A percentile compares a stretch with the other conserved stretches of the same genome.
Conservation (phyloP, 2,797 vertebrate species). For the Phrynocephalus guinanensis region DNA sequence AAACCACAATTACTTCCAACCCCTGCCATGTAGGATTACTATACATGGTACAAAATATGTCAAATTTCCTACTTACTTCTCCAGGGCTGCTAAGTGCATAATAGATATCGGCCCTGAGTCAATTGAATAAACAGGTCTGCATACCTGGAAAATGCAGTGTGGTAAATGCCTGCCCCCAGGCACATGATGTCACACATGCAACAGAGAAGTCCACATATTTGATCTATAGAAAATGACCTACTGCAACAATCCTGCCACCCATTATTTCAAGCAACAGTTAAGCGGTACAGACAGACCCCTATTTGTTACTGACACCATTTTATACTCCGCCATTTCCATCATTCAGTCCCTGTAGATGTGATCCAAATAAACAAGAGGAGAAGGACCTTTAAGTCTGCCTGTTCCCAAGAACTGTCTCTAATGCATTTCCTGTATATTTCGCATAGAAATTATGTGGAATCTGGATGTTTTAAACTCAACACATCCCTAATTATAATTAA, state of each 20-base stretch:
- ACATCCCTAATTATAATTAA: slow-evolving; percentile 3
- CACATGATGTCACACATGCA: not conserved
- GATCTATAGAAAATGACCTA: too few relatives aligned
- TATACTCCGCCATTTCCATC: not conserved
- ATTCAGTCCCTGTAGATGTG: not conserved
- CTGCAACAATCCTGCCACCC: too few relatives aligned
- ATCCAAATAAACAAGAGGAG: not conserved
- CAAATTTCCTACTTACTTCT: too few relatives aligned
- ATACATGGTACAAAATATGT: not conserved
- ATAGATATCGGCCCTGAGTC: too few relatives aligned
- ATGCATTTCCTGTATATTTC: not conserved
- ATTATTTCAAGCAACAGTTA: not conserved
- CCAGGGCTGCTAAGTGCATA: too few relatives aligned
- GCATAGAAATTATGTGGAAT: not conserved
- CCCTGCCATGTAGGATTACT: not conserved
- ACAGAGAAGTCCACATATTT: too few relatives aligned
- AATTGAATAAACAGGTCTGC: too few relatives aligned
- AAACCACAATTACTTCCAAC: not conserved
- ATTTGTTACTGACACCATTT: not conserved
- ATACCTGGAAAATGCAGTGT: not conserved
- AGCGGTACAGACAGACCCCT: not conserved
- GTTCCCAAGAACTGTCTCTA: not conserved
- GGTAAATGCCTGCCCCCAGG: not conserved
- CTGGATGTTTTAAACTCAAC: not conserved
- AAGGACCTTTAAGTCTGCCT: not conserved